A percentile compares a stretch with the other conserved stretches of the same genome.
Conservation (phyloP, 2,888 invertebrate species). For the Drosophila koepferae region DNA sequence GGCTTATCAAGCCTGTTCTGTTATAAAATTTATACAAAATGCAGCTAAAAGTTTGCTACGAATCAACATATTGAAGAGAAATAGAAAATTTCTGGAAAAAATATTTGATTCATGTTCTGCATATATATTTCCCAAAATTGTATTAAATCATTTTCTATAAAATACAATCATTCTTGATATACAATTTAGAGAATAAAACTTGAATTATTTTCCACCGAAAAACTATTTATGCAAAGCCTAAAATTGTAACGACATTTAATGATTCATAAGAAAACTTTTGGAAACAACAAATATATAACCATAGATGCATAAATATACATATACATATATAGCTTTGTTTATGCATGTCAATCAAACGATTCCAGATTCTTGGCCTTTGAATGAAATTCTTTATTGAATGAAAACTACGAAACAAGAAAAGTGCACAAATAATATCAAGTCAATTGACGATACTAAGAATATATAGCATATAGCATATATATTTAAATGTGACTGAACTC, state of each 20-base stretch:
- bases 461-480: not conserved
- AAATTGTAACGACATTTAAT: not conserved
- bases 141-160: not conserved
- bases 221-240: not conserved
- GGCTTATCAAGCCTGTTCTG: not conserved
- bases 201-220: slow-evolving; percentile 5
- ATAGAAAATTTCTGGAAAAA: not conserved
- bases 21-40: too few relatives aligned
- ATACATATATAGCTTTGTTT: not conserved
- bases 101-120: not conserved
- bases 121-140: not conserved
- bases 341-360: not conserved
- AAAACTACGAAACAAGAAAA: slow-evolving; percentile 7
- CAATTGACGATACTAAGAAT: slow-evolving; percentile 6
- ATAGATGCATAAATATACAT: too few relatives aligned
- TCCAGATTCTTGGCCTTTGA: slow-evolving; percentile 9
- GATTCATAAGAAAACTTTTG: slow-evolving; percentile 7
- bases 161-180: too few relatives aligned
- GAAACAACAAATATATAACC: not conserved
- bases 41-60: too few relatives aligned
- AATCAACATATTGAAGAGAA: too few relatives aligned
- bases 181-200: too few relatives aligned
- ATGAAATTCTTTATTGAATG: slow-evolving; percentile 36
- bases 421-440: slow-evolving; percentile 5
- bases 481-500: not conserved